Evolutionary conservation across 2,113 vertebrate species (phyloP).

Genomic region (Hystrix brachyura): DNA sequence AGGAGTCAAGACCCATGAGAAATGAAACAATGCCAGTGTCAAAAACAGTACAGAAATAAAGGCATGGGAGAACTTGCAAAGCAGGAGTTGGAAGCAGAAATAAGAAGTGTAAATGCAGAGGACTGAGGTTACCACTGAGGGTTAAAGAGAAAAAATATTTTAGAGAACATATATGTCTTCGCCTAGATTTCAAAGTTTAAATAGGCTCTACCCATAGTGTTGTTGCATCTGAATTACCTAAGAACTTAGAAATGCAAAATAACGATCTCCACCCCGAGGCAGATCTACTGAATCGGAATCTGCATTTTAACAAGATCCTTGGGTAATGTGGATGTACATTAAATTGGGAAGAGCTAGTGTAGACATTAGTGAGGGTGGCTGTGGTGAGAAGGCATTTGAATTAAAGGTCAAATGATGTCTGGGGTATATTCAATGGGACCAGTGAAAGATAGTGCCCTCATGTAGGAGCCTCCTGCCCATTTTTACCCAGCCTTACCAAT

Average conservation of each 20-base stretch:
- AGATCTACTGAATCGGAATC: not conserved
- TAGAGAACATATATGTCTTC: not conserved
- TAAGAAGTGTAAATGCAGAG: not conserved
- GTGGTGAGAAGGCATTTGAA: not conserved
- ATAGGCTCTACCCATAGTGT: no score
- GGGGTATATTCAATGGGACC: not conserved
- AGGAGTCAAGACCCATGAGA: not conserved
- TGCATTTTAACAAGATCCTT: not conserved
- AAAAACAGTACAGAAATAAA: not conserved
- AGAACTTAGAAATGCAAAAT: not conserved
- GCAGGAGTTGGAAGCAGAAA: not conserved
- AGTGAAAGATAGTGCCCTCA: not conserved
- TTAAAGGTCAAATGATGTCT: not conserved
- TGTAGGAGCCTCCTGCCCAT: not conserved
- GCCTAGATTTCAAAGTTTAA: not conserved
- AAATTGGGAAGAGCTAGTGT: not conserved
- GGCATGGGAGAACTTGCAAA: not conserved
- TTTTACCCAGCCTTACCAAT: conserved; percentile 88
- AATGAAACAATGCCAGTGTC: not conserved
- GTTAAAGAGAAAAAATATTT: not conserved
- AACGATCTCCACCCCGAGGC: not conserved
- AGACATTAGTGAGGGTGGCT: not conserved
- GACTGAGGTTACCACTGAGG: not conserved
- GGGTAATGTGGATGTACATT: not conserved
- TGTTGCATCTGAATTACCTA: not conserved